phyloP scores from a whole-genome alignment of 2,113 vertebrate species.

The Ptyas mucosa region DNA sequence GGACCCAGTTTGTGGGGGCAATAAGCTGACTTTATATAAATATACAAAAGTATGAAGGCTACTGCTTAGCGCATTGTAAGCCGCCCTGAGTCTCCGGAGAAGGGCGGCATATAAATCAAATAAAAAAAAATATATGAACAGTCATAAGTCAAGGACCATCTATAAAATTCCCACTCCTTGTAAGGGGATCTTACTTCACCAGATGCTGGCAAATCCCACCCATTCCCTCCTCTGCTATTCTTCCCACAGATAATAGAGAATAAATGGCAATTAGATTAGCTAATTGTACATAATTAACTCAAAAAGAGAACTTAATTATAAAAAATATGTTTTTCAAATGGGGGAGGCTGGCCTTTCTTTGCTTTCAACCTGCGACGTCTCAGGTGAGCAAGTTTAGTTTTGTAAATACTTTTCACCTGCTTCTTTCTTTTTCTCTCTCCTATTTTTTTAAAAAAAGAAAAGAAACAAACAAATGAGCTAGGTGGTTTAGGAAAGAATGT shows the following conservation, averaged over 20 bases:
- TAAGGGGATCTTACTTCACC: constrained; percentile 59
- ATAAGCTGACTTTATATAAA: no score
- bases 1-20: no score
- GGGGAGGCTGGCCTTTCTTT: constrained; percentile 74
- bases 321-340: constrained; percentile 69
- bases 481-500: no score
- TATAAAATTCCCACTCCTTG: constrained; percentile 35
- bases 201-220: constrained; percentile 56
- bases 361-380: constrained; percentile 60
- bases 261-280: constrained; percentile 77
- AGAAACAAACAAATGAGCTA: background rate
- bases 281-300: constrained; percentile 78
- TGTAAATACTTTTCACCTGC: constrained; percentile 62
- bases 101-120: no score
- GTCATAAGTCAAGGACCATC: no score
- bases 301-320: constrained; percentile 78
- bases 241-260: constrained; percentile 70
- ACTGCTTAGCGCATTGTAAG: no score
- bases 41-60: no score
- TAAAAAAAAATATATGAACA: no score
- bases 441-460: constrained; percentile 1
- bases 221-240: constrained; percentile 65
- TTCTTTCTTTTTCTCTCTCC: background rate
- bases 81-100: no score
- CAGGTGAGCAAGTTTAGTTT: constrained; percentile 63